These are phyloP conservation scores for Augochlorella aurata DNA, from an alignment of 2,888 invertebrate species.

Conservation along the genomic window DNA sequence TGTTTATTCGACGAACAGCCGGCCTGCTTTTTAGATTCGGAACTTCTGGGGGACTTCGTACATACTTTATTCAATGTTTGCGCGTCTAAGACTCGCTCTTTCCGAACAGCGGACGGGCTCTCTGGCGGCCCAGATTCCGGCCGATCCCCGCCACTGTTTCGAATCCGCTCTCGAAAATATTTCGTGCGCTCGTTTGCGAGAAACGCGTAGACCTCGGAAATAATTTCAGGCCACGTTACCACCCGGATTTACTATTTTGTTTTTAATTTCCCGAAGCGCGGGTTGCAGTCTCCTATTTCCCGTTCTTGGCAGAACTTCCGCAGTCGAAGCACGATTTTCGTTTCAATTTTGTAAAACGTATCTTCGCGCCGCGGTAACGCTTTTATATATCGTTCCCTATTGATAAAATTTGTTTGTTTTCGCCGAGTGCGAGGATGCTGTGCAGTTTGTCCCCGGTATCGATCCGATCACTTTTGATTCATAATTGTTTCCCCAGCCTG, in stretches of 20 bases:
- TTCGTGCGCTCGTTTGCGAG: background rate
- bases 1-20: slow-evolving; percentile 4
- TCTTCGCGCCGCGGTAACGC: background rate
- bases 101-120: background rate
- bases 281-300: background rate
- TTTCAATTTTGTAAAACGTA: background rate
- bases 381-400: background rate
- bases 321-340: background rate
- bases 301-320: background rate
- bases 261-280: background rate
- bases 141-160: background rate
- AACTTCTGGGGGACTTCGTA: background rate
- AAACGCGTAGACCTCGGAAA: too few relatives aligned
- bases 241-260: background rate
- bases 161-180: background rate
- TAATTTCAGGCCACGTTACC: too few relatives aligned
- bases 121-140: background rate
- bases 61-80: slow-evolving; percentile 3
- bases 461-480: slow-evolving; percentile 4
- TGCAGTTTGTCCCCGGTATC: background rate
- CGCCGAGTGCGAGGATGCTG: background rate
- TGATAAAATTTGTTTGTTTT: background rate
- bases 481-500: slow-evolving; percentile 26
- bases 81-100: background rate
- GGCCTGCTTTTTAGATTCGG: background rate